Conservation (phyloP, 2,888 invertebrate genomes). For the Abrostola tripartita region DNA sequence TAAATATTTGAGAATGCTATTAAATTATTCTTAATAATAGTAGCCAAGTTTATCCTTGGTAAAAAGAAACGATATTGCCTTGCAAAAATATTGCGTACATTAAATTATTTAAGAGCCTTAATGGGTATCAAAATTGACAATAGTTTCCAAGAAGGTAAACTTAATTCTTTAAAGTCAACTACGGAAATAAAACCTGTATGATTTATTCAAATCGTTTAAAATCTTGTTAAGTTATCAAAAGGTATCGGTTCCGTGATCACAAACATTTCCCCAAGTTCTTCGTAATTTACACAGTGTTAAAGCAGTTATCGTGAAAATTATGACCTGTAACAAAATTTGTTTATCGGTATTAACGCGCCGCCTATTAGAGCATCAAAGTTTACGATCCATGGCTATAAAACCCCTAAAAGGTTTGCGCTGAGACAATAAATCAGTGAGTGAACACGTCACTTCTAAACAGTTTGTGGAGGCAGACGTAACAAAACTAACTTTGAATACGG, state of each 20-base stretch:
- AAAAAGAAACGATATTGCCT: too few species aligned
- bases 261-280: slow-evolving; percentile 26
- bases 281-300: slow-evolving; percentile 54
- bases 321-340: slow-evolving; percentile 56
- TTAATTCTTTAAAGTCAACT: too few species aligned
- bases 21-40: too few species aligned
- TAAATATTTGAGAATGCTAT: too few species aligned
- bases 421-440: slow-evolving; percentile 71
- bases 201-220: neutral
- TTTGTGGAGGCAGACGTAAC: slow-evolving; percentile 74
- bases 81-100: too few species aligned
- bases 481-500: slow-evolving; percentile 72
- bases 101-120: too few species aligned
- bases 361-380: slow-evolving; percentile 69
- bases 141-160: too few species aligned
- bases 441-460: slow-evolving; percentile 62
- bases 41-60: too few species aligned
- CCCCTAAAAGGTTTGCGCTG: slow-evolving; percentile 60
- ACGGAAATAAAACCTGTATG: too few species aligned
- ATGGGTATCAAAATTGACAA: too few species aligned
- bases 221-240: slow-evolving; percentile 12
- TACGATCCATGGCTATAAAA: slow-evolving; percentile 59
- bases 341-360: slow-evolving; percentile 70
- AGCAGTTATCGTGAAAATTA: slow-evolving; percentile 53
- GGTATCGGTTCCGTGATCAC: slow-evolving; percentile 16